A percentile compares a stretch with the other conserved stretches of the same genome.
phyloP scores from a whole-genome alignment of 1,140 invertebrate genomes.

The Sitobion miscanthi region DNA sequence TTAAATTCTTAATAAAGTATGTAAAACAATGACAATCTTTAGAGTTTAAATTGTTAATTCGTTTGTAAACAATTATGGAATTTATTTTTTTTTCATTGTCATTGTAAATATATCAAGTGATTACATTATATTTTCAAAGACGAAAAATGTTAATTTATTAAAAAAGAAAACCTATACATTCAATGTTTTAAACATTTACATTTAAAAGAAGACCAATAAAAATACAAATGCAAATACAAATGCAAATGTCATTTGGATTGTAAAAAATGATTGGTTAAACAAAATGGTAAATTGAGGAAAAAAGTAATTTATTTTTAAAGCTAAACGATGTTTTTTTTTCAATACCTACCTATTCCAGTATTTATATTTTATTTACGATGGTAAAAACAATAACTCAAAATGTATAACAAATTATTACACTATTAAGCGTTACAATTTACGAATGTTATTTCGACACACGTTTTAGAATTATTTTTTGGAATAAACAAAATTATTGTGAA shows the following conservation, averaged over 20 bases:
- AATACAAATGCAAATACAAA: neutral
- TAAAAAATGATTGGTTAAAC: neutral
- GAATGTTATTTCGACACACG: too few relatives aligned
- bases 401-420: too few relatives aligned
- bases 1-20: neutral
- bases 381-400: too few relatives aligned
- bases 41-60: neutral
- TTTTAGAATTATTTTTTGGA: neutral
- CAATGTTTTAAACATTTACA: neutral
- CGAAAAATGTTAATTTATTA: neutral
- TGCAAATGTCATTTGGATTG: neutral
- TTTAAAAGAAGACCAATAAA: neutral
- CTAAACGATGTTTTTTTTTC: neutral
- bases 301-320: neutral
- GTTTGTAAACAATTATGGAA: neutral
- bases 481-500: neutral
- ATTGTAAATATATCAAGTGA: neutral
- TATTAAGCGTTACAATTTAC: too few relatives aligned
- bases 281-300: neutral
- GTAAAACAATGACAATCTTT: neutral
- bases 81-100: neutral
- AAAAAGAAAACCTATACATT: neutral
- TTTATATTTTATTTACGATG: too few relatives aligned
- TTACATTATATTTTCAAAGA: neutral
- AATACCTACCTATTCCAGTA: neutral